A percentile compares a stretch with the other conserved stretches of the same genome.
Evolutionary conservation across 2,797 vertebrate genomes (phyloP).

Genomic region (Chrosomus eos): DNA sequence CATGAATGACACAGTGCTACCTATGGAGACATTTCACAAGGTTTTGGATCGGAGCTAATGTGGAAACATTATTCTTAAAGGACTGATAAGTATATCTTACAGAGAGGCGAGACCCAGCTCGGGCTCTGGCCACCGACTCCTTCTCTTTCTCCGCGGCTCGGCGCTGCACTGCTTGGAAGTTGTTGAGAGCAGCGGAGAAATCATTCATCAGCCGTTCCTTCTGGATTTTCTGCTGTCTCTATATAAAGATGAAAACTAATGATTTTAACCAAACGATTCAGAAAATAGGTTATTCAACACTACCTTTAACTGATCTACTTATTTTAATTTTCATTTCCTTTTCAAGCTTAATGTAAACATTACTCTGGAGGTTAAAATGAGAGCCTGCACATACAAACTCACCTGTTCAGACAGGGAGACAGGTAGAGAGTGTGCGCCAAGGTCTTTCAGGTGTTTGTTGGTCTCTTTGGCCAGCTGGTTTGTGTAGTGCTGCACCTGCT

Average conservation of each 20-base stretch:
- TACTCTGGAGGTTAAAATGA: not conserved
- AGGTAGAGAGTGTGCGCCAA: constrained; percentile 85
- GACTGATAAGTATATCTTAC: constrained; percentile 61
- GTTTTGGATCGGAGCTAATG: not conserved
- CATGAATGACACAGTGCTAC: not conserved
- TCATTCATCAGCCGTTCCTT: constrained; percentile 89
- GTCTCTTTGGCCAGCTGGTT: constrained; percentile 95
- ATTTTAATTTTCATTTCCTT: not conserved
- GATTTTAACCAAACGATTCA: not conserved
- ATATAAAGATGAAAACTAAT: constrained; percentile 28
- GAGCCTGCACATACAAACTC: constrained; percentile 39
- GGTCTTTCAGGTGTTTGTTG: constrained; percentile 91
- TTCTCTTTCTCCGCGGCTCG: constrained; percentile 85
- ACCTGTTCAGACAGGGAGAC: constrained; percentile 90
- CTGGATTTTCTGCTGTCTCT: constrained; percentile 89
- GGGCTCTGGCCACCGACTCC: constrained; percentile 83
- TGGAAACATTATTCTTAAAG: not conserved
- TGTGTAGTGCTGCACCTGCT: constrained; percentile 92
- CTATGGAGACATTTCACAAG: not conserved
- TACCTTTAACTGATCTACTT: not conserved
- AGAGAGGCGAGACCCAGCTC: constrained; percentile 84
- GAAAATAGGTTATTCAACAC: not conserved
- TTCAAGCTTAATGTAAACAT: not conserved
- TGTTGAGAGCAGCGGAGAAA: constrained; percentile 86
- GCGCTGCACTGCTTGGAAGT: constrained; percentile 85